Conservation (phyloP, 2,797 vertebrate species). For the Chaenodraco wilsoni region DNA sequence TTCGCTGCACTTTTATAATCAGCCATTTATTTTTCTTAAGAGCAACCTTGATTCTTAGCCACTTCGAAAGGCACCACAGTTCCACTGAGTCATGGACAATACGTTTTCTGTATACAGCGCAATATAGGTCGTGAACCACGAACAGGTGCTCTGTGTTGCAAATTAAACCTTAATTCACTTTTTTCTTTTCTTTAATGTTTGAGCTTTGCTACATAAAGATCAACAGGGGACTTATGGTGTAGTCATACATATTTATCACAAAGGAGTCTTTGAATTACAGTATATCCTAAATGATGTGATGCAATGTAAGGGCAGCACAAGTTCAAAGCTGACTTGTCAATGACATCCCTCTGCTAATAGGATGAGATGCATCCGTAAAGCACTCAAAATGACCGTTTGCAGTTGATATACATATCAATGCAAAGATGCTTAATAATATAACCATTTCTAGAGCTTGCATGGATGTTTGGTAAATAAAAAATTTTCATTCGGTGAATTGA, state of each 20-base stretch:
- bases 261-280: constrained; percentile 25
- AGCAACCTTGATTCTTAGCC: background rate
- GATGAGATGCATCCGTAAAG: constrained; percentile 57
- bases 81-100: constrained; percentile 10
- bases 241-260: constrained; percentile 48
- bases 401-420: constrained; percentile 24
- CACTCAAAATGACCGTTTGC: constrained; percentile 16
- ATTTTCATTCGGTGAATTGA: constrained; percentile 6
- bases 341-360: constrained; percentile 52
- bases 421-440: constrained; percentile 13
- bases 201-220: constrained; percentile 44
- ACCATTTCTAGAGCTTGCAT: background rate
- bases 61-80: background rate
- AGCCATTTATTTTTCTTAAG: constrained; percentile 3
- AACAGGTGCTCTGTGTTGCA: constrained; percentile 35
- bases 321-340: constrained; percentile 59
- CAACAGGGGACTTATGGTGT: constrained; percentile 46
- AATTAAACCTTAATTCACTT: constrained; percentile 26
- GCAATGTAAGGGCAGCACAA: constrained; percentile 43
- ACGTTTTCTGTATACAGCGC: constrained; percentile 3
- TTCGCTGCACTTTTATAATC: background rate
- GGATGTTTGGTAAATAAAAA: constrained; percentile 22
- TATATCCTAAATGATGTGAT: constrained; percentile 37
- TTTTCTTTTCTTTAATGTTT: constrained; percentile 42
- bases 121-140: constrained; percentile 28